Percentiles rank a stretch among this genome's conserved stretches.
Conservation (phyloP, 2,797 vertebrate genomes). For the Heliangelus exortis region DNA sequence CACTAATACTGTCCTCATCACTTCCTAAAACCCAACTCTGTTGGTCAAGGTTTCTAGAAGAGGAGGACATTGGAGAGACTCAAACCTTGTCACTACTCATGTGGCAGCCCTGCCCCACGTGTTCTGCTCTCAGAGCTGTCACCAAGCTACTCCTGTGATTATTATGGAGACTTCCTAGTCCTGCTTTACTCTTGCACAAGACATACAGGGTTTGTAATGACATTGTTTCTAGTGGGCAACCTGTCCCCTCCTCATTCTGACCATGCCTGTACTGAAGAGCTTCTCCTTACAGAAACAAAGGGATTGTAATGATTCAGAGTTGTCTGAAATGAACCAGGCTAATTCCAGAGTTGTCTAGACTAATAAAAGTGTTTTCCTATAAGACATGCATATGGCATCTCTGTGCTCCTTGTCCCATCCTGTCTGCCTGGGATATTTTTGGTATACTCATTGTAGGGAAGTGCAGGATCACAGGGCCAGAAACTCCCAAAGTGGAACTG, state of each 20-base stretch:
- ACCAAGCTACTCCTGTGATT: neutral
- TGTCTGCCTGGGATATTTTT: neutral
- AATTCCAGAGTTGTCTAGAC: neutral
- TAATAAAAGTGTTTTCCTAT: neutral
- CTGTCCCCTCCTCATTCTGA: neutral
- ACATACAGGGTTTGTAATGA: neutral
- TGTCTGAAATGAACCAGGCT: neutral
- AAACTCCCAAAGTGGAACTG: neutral
- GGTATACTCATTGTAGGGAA: neutral
- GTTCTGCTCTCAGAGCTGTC: neutral
- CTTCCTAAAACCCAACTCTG: neutral
- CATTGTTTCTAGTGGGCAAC: neutral
- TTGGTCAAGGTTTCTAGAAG: neutral
- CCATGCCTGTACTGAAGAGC: fast-evolving
- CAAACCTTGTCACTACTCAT: neutral
- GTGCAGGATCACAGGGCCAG: neutral
- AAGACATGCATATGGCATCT: neutral
- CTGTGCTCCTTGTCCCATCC: neutral
- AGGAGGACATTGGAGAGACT: neutral
- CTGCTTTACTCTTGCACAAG: neutral
- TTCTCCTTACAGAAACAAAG: neutral
- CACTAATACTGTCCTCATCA: neutral
- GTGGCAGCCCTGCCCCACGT: neutral
- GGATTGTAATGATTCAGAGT: neutral
- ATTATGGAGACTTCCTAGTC: neutral